Base-by-base conservation (phyloP, 2,888 invertebrate genomes). In the Lepidochrysops patricia region DNA sequence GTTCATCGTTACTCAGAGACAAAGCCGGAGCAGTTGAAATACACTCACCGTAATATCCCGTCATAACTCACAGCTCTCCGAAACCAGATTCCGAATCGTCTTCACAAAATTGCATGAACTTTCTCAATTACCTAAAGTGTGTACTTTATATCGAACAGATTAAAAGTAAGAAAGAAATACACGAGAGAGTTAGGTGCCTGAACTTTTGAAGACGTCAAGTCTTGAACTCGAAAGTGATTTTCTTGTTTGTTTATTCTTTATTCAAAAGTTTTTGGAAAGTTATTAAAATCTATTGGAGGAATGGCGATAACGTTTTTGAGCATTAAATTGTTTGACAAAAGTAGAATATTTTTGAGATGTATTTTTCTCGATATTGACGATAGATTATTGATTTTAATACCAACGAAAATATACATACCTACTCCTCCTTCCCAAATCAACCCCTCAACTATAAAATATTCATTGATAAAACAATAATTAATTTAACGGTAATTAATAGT, bases 221-320 rank as follows among this genome's bases (percentile, higher is more conserved):
- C 50, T 50, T 26, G 50, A 50, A 50, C 32, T 32, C 32, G 54
- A 54, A 54, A 54, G 54, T 54, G 54, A 54, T 54, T 54, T 19
- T 29, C 50, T 54, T 54, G 54, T 54, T 29, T 54, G 32, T 54
- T 54, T 54, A 52, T 54, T 29, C 32, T 29, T 29, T 29, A 29
- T 12, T 19, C 15, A 19, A 7, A 32, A 12, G 9, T 29, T 9
- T 43, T 43, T 4, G 19, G 19, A 12, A 19, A 43, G 19, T 43
- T 43, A 23, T 43, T 43, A 43, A 43, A 43, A 43, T 19, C 37
- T 15, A 15, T 43, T 43, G 23, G 9, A 43, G 43, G 19, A 23
- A 7, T 43, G 43, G 43, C 23, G 12, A 43, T 43, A 43, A 19
- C 19, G 43, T 37, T 37, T 29, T 29, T 7, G 15, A 9, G 9